A percentile compares a stretch with the other conserved stretches of the same genome.
Conservation (phyloP, 2,888 invertebrate genomes). For the Rhaphigaster nebulosa region DNA sequence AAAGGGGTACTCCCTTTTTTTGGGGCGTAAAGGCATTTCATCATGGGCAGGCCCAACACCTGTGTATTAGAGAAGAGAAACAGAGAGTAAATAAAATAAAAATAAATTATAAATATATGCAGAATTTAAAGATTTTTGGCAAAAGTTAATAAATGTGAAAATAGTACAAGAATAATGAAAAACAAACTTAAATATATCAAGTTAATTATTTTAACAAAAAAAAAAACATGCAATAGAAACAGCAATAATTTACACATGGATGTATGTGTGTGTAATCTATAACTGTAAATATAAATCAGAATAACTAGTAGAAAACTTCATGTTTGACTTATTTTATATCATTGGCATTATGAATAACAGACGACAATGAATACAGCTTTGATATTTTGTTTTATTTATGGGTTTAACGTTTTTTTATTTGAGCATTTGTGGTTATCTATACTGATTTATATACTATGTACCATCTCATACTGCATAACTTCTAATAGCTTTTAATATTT, state of each 20-base stretch:
- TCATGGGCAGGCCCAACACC: slow-evolving; percentile 51
- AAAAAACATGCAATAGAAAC: neutral
- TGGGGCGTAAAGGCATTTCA: slow-evolving; percentile 50
- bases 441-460: no score
- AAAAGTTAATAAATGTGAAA: neutral
- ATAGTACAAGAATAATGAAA: neutral
- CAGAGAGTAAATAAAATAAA: neutral
- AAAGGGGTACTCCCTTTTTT: slow-evolving; percentile 58
- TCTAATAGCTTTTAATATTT: no score
- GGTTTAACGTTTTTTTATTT: no score
- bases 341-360: no score
- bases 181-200: neutral
- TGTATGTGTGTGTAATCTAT: neutral
- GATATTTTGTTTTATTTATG: no score
- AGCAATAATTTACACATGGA: neutral
- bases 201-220: neutral
- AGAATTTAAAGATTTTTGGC: neutral
- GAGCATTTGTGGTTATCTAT: no score
- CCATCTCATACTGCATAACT: neutral
- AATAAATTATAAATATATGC: slow-evolving; percentile 26
- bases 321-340: no score
- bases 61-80: slow-evolving; percentile 57
- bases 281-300: no score
- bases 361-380: no score
- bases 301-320: no score